Percentiles rank a stretch among this genome's conserved stretches.
These are phyloP conservation scores for Chiloscyllium plagiosum DNA, from an alignment of 2,113 vertebrate species.

Conservation along the genomic window DNA sequence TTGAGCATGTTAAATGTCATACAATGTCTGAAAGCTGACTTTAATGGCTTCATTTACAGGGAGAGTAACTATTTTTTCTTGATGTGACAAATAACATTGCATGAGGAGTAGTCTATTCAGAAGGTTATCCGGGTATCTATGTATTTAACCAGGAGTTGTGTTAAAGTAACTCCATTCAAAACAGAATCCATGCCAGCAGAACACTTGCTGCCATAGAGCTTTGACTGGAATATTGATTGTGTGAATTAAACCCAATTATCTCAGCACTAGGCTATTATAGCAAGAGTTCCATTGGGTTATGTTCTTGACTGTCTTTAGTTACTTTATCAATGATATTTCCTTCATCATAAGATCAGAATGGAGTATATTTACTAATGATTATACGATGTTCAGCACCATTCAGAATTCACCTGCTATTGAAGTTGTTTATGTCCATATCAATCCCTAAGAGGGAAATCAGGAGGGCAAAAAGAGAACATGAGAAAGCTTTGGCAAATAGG, in stretches of 20 bases:
- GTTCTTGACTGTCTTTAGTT: neutral
- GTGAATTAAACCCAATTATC: neutral
- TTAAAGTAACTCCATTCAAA: neutral
- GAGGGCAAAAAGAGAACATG: too few species aligned
- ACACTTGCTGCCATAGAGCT: neutral
- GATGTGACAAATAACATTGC: neutral
- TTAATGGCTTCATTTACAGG: neutral
- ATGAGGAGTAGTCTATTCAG: neutral
- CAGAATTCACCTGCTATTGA: too few species aligned
- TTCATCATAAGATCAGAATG: neutral
- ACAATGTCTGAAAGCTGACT: neutral
- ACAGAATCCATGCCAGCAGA: neutral
- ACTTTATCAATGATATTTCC: neutral
- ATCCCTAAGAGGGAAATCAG: too few species aligned
- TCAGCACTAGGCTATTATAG: neutral
- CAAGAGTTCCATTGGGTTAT: neutral
- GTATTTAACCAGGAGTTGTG: neutral
- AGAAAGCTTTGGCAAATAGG: too few species aligned
- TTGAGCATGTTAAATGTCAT: neutral
- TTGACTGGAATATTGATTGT: neutral
- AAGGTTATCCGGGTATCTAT: neutral
- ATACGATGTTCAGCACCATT: too few species aligned
- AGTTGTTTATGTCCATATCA: too few species aligned
- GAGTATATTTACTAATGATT: too few species aligned
- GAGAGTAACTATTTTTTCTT: neutral